phyloP scores from a whole-genome alignment of 2,797 vertebrate species.

The Chlorospingus semifuscus region DNA sequence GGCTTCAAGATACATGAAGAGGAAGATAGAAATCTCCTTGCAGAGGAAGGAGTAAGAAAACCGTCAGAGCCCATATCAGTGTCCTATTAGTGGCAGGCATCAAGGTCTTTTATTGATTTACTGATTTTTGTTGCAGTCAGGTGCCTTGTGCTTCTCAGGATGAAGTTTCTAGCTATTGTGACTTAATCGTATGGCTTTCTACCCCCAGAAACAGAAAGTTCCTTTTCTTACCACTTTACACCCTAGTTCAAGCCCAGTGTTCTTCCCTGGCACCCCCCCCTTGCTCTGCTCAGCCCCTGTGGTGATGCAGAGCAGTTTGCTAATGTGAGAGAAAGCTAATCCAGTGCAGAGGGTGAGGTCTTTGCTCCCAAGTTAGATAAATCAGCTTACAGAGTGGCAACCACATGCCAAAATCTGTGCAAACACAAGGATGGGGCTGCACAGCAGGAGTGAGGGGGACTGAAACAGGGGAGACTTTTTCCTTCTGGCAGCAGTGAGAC shows the following conservation, averaged over 20 bases:
- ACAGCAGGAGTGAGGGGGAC: not conserved
- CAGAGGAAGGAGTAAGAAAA: not conserved
- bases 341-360: not conserved
- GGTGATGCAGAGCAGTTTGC: not conserved
- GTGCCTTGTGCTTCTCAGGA: not conserved
- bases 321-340: not conserved
- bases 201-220: not conserved
- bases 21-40: not conserved
- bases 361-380: not conserved
- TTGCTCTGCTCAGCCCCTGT: not conserved
- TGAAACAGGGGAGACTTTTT: not conserved
- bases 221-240: not conserved
- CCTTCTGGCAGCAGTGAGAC: not conserved
- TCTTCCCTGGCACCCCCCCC: not conserved
- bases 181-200: not conserved
- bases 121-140: not conserved
- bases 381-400: not conserved
- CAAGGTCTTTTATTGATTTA: not conserved
- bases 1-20: not conserved
- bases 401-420: not conserved
- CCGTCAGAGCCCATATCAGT: not conserved
- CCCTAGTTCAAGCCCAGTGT: not conserved
- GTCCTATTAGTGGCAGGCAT: not conserved
- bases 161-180: not conserved
- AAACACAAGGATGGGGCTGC: not conserved